A percentile compares a stretch with the other conserved stretches of the same genome.
These are phyloP conservation scores for Chrysina gloriosa DNA, from an alignment of 2,888 invertebrate species.

Conservation along the genomic window DNA sequence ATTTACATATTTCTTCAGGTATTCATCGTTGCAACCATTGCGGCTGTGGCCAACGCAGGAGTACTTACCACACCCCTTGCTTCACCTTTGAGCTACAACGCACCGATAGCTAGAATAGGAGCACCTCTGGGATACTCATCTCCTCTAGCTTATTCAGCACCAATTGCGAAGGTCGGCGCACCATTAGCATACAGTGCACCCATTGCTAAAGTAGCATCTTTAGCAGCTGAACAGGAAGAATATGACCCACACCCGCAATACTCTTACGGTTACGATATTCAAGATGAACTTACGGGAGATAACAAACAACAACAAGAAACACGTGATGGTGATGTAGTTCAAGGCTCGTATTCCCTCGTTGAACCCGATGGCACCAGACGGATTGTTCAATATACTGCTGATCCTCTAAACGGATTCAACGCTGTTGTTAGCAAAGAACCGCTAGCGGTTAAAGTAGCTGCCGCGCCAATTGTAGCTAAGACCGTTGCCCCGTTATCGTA, in stretches of 20 bases:
- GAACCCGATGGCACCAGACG: slow-evolving; percentile 68
- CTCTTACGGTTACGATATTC: slow-evolving; percentile 68
- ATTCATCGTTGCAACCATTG: too few species aligned
- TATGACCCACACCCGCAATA: slow-evolving; percentile 67
- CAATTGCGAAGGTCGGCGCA: slow-evolving; percentile 57
- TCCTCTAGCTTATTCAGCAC: too few species aligned
- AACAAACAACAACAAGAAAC: slow-evolving; percentile 67
- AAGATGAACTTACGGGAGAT: slow-evolving; percentile 67
- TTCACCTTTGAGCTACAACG: too few species aligned
- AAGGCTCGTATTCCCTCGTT: slow-evolving; percentile 67
- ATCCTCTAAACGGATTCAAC: slow-evolving; percentile 72
- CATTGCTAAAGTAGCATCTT: slow-evolving; percentile 47
- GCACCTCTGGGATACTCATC: too few species aligned
- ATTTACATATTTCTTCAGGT: too few species aligned
- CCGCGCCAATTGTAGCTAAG: slow-evolving; percentile 56
- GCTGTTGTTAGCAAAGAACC: slow-evolving; percentile 73
- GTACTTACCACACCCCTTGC: too few species aligned
- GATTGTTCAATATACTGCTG: slow-evolving; percentile 68
- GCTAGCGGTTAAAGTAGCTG: slow-evolving; percentile 59
- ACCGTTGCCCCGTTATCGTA: slow-evolving; percentile 57
- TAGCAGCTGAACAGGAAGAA: slow-evolving; percentile 63
- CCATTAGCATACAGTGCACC: slow-evolving; percentile 65
- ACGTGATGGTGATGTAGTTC: slow-evolving; percentile 67
- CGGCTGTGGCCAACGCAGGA: too few species aligned
- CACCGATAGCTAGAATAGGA: too few species aligned